Percentiles rank a stretch among this genome's conserved stretches.
Evolutionary conservation across 2,888 invertebrate genomes (phyloP).

Genomic region (Eubasilissa splendida): DNA sequence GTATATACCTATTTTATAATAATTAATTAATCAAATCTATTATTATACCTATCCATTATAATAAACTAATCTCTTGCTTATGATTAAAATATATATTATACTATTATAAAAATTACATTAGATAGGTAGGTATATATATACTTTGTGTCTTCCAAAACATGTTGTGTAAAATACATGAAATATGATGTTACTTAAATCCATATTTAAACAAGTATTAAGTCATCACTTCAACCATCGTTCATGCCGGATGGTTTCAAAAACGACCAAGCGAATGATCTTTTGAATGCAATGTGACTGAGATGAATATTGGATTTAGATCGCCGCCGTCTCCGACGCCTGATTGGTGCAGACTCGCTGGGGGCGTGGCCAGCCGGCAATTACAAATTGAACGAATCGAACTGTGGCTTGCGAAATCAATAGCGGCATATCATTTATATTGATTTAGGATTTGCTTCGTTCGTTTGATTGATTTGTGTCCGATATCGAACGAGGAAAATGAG

Average conservation of each 20-base stretch:
- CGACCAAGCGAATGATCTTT: slow-evolving; percentile 11
- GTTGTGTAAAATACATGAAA: neutral
- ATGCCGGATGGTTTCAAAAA: neutral
- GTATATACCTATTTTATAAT: too few relatives aligned
- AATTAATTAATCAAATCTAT: too few relatives aligned
- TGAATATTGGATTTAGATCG: slow-evolving; percentile 47
- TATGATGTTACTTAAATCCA: neutral
- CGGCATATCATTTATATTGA: neutral
- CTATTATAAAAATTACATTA: too few relatives aligned
- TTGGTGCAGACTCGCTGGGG: slow-evolving; percentile 34
- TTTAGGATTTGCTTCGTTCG: slow-evolving; percentile 21
- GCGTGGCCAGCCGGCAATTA: slow-evolving; percentile 36
- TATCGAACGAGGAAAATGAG: neutral
- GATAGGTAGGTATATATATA: too few relatives aligned
- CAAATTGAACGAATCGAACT: slow-evolving; percentile 37
- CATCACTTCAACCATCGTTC: neutral
- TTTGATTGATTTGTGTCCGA: slow-evolving; percentile 28
- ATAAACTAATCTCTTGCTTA: too few relatives aligned
- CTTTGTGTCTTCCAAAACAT: too few relatives aligned
- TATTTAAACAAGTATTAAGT: neutral
- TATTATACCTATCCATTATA: too few relatives aligned
- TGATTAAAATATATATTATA: too few relatives aligned
- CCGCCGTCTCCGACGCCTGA: neutral
- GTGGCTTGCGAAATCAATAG: slow-evolving; percentile 21
- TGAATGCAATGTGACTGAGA: slow-evolving; percentile 42